Evolutionary conservation across 2,888 invertebrate species (phyloP), one percentile per base, ranked within the genome.

Genomic region (Gonocerus acuteangulatus): DNA sequence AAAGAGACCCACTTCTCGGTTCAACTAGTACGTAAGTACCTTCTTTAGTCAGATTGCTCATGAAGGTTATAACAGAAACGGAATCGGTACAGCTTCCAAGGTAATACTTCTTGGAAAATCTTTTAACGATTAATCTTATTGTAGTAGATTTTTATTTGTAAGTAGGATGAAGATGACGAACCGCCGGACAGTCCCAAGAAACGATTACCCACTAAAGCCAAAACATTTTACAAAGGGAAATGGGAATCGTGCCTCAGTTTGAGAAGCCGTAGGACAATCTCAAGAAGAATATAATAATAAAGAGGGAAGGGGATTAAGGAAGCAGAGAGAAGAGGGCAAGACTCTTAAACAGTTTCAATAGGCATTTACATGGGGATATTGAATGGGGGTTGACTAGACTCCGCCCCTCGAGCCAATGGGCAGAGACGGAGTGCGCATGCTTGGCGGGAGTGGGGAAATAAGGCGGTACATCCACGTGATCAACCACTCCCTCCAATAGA

Each of bases 361-460:
- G 65, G 63, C 63, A 65, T 65, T 63, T 65, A 58, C 63, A 63
- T 63, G 61, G 65, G 52, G 65, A 63, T 63, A 65, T 62, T 65
- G 63, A 63, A 65, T 63, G 61, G 61, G 32, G 47, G 47, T n/a
- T 52, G 48, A 13, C 47, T 6, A 18, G 32, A 18, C 44, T 21
- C 57, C 48, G 54, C 51, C 44, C 49, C 58, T 51, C 15, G 27
- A 9, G 48, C 58, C 34, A 47, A 62, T 56, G 11, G 32, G 49
- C 27, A 23, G 51, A 39, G 16, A 16, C 21, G 47, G 21, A 1
- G 32, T 18, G 32, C 32, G 59, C 34, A 39, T 22, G 51, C 48
- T 47, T 45, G 32, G 36, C 21, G 48, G 51, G 49, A 27, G 32
- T 19, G 36, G 21, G 39, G 61, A 9, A n/a, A 1, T 19, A 13